Evolutionary conservation across 2,888 invertebrate species (phyloP).

Genomic region (Tethea ocularis): DNA sequence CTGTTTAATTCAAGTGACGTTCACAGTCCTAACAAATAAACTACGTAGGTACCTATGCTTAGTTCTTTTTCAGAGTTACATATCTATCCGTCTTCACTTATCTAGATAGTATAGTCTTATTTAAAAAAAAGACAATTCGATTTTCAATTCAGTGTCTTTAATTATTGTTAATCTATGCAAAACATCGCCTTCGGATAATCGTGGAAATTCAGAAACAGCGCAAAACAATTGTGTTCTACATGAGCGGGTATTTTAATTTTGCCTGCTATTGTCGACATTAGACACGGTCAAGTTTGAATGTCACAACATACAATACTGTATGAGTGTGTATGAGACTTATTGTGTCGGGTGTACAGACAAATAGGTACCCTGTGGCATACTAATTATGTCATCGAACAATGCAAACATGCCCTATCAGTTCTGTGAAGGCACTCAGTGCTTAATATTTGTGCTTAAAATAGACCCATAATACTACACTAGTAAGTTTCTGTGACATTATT

Average conservation of each 20-base stretch:
- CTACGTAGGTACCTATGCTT: too few species aligned
- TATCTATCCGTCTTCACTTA: too few species aligned
- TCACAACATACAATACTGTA: conserved; percentile 38
- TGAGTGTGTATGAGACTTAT: conserved; percentile 27
- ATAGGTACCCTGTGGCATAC: conserved; percentile 53
- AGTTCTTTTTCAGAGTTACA: too few species aligned
- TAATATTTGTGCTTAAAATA: conserved; percentile 34
- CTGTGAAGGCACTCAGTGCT: conserved; percentile 43
- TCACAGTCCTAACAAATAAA: too few species aligned
- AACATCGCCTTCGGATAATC: conserved; percentile 49
- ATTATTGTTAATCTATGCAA: conserved; percentile 40
- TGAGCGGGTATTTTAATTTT: conserved; percentile 51
- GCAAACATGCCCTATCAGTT: conserved; percentile 66
- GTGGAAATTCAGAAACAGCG: conserved; percentile 47
- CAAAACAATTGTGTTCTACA: conserved; percentile 40
- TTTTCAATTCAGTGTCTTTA: conserved; percentile 10
- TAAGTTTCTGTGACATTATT: too few species aligned
- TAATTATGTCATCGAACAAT: conserved; percentile 54
- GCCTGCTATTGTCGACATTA: conserved; percentile 56
- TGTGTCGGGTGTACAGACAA: conserved; percentile 34
- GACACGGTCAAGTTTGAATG: conserved; percentile 78
- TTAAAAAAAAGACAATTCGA: not conserved
- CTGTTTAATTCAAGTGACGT: too few species aligned
- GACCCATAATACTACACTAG: conserved; percentile 27
- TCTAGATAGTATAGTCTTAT: too few species aligned